These are phyloP conservation scores for Brachionus plicatilis DNA, from an alignment of 1,140 invertebrate genomes.

Conservation along the genomic window DNA sequence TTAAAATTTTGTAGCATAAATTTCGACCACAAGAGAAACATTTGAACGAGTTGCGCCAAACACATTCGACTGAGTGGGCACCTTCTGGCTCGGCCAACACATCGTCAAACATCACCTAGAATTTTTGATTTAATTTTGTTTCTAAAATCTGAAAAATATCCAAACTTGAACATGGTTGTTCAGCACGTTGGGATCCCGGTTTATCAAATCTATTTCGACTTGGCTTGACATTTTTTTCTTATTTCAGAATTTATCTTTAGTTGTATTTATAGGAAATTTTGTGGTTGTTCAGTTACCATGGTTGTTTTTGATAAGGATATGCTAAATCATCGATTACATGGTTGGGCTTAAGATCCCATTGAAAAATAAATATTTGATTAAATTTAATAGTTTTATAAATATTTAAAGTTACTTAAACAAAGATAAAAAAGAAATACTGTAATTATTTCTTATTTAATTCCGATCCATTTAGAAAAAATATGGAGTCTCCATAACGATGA, in stretches of 20 bases:
- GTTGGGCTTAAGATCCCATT: not conserved
- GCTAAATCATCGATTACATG: conserved; percentile 7
- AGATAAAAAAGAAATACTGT: not conserved
- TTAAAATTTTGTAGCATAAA: conserved; percentile 38
- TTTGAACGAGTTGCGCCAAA: conserved; percentile 28
- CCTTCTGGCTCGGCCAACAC: conserved; percentile 34
- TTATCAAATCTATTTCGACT: conserved; percentile 13
- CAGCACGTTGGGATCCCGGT: conserved; percentile 16
- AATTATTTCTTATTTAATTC: not conserved
- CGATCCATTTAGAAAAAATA: not conserved
- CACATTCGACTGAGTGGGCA: not conserved
- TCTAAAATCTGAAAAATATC: not conserved
- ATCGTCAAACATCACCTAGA: conserved; percentile 32
- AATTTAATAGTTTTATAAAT: not conserved
- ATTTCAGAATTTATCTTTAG: not conserved
- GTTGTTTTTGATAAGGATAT: not conserved
- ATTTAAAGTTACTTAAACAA: not conserved
- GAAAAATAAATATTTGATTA: not conserved
- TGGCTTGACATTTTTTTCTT: conserved; percentile 16
- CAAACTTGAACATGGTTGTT: conserved; percentile 30
- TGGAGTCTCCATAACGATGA: not conserved
- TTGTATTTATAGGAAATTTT: not conserved
- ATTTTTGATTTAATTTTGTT: not conserved
- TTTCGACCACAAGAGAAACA: conserved; percentile 34
- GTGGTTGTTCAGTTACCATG: not conserved